Evolutionary conservation across 92 coral and sea anemone genomes (phyloP).

Genomic region (Heteractis magnifica): DNA sequence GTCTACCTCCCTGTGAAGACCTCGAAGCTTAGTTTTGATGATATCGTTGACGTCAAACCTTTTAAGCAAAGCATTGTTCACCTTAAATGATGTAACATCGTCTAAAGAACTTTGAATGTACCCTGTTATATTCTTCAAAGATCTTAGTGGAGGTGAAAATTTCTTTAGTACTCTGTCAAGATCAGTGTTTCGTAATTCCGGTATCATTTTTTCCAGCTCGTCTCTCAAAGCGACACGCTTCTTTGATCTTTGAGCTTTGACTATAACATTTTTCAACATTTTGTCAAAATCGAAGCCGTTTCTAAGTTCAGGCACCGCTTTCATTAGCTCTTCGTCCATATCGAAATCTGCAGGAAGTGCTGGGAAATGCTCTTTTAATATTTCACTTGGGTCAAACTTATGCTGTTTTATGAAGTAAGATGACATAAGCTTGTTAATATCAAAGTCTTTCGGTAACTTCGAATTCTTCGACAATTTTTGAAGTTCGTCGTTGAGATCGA

Average conservation of each 20-base stretch:
- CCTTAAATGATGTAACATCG: not conserved
- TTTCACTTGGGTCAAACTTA: slow-evolving; percentile 13
- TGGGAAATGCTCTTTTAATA: slow-evolving; percentile 22
- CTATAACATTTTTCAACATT: slow-evolving; percentile 8
- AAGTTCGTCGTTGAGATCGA: slow-evolving; percentile 15
- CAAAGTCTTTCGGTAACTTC: slow-evolving; percentile 23
- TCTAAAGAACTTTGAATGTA: slow-evolving; percentile 8
- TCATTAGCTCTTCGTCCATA: slow-evolving; percentile 14
- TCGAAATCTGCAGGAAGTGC: slow-evolving; percentile 25
- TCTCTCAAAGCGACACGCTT: slow-evolving; percentile 5
- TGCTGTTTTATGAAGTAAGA: slow-evolving; percentile 10
- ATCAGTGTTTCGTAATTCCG: not conserved
- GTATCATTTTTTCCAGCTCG: slow-evolving; percentile 1
- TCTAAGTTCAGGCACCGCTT: slow-evolving; percentile 23
- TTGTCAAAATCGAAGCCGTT: slow-evolving; percentile 5
- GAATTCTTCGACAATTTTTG: not conserved
- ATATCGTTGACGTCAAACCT: slow-evolving; percentile 22
- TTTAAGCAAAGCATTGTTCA: not conserved
- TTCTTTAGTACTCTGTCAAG: slow-evolving; percentile 28
- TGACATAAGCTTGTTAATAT: slow-evolving; percentile 4
- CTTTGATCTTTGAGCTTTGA: not conserved
- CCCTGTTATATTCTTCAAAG: not conserved
- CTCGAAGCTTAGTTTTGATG: slow-evolving; percentile 21
- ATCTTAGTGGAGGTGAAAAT: slow-evolving; percentile 13
- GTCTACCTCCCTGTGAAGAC: slow-evolving; percentile 11